Conservation (phyloP, 1,140 invertebrate species). For the Drosophila insularis region DNA sequence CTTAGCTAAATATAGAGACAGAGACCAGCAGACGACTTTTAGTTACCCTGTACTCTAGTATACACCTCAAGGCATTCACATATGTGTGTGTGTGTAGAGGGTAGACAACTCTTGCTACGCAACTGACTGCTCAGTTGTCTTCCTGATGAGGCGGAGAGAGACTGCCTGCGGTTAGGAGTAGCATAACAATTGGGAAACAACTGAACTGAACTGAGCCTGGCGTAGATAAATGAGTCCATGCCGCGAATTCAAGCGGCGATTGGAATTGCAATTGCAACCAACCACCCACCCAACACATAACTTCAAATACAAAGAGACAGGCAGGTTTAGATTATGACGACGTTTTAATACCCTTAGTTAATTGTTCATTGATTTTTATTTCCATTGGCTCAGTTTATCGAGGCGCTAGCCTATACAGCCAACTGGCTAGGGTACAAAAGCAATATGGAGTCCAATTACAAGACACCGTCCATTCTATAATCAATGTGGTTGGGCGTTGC, state of each 20-base stretch:
- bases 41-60: not conserved
- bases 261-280: conserved; percentile 25
- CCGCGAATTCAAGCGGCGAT: conserved; percentile 36
- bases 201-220: conserved; percentile 27
- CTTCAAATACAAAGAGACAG: not conserved
- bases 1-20: not conserved
- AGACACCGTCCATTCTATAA: conserved; percentile 36
- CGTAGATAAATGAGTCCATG: conserved; percentile 57
- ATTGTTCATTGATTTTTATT: no score
- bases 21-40: not conserved
- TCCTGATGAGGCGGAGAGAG: conserved; percentile 58
- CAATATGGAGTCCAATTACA: not conserved
- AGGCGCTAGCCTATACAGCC: not conserved
- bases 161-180: conserved; percentile 66
- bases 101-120: conserved; percentile 39
- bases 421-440: not conserved
- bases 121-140: conserved; percentile 37
- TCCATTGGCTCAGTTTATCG: no score
- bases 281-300: conserved; percentile 42
- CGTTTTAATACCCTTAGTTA: not conserved
- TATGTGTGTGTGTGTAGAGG: not conserved
- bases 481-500: conserved; percentile 47
- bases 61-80: not conserved
- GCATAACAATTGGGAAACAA: conserved; percentile 52
- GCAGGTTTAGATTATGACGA: not conserved